Conservation (phyloP, 2,888 invertebrate species). For the Aplocera efformata region DNA sequence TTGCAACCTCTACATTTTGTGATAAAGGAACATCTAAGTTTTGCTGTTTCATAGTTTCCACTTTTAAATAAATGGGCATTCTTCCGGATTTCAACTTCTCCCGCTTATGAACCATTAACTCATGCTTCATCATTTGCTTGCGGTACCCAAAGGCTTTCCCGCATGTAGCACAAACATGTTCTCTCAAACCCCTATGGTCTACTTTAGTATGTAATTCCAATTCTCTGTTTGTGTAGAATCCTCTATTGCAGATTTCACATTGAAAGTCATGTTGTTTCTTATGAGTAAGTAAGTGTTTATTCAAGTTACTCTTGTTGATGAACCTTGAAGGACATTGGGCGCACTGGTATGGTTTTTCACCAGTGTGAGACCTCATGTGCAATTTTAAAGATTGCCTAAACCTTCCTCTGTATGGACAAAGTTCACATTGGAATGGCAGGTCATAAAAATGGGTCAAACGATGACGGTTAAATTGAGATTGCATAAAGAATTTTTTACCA, state of each 20-base stretch:
- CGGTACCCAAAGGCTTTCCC: slow-evolving; percentile 67
- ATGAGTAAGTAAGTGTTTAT: slow-evolving; percentile 60
- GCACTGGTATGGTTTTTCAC: slow-evolving; percentile 68
- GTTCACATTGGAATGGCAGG: slow-evolving; percentile 58
- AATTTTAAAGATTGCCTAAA: slow-evolving; percentile 62
- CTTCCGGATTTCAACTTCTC: slow-evolving; percentile 58
- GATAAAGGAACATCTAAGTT: slow-evolving; percentile 21
- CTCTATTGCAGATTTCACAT: slow-evolving; percentile 60
- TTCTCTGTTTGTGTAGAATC: slow-evolving; percentile 56
- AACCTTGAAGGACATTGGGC: slow-evolving; percentile 58
- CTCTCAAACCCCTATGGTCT: slow-evolving; percentile 63
- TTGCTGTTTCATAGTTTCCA: slow-evolving; percentile 45
- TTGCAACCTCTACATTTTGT: slow-evolving; percentile 12
- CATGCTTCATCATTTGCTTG: slow-evolving; percentile 72
- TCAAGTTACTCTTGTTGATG: slow-evolving; percentile 66
- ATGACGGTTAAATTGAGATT: slow-evolving; percentile 56
- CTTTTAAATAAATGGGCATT: slow-evolving; percentile 61
- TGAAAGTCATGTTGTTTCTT: slow-evolving; percentile 52
- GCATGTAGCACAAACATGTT: slow-evolving; percentile 61
- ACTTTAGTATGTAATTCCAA: slow-evolving; percentile 65
- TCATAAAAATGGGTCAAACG: slow-evolving; percentile 60
- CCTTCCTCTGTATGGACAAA: slow-evolving; percentile 66
- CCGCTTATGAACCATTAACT: slow-evolving; percentile 64
- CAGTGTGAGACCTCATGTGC: slow-evolving; percentile 70
- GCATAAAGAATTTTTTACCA: slow-evolving; percentile 56